Conservation (phyloP, 1,140 invertebrate genomes). For the Helicorthomorpha holstii region DNA sequence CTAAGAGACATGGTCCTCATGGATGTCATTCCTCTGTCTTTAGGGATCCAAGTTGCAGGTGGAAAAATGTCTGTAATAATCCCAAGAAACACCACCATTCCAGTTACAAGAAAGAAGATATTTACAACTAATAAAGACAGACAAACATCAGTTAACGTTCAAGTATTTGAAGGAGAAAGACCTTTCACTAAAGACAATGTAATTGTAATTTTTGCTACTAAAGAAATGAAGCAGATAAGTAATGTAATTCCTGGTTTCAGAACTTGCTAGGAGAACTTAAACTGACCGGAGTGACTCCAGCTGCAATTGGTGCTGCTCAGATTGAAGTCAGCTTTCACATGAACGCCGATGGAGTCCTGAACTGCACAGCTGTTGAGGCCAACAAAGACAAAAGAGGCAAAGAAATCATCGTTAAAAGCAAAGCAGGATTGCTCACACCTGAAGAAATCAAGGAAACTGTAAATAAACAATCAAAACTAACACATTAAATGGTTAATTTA, state of each 20-base stretch:
- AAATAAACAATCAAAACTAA: too few relatives aligned
- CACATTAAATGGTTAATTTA: too few relatives aligned
- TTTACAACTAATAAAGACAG: slow-evolving; percentile 38
- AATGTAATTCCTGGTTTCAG: neutral
- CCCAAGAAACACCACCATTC: slow-evolving; percentile 35
- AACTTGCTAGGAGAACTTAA: slow-evolving; percentile 36
- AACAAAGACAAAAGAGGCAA: slow-evolving; percentile 89
- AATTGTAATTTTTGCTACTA: slow-evolving; percentile 4
- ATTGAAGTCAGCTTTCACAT: slow-evolving; percentile 37
- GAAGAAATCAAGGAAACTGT: too few relatives aligned
- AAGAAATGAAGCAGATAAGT: neutral
- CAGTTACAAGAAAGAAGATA: slow-evolving; percentile 32
- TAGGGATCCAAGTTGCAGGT: slow-evolving; percentile 17
- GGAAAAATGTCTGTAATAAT: slow-evolving; percentile 37
- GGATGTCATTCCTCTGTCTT: slow-evolving; percentile 5
- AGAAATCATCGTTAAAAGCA: slow-evolving; percentile 96
- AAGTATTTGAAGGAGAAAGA: slow-evolving; percentile 37
- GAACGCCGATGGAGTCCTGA: slow-evolving; percentile 30
- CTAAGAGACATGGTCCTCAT: neutral
- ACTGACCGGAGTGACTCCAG: slow-evolving; percentile 34
- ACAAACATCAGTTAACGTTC: slow-evolving; percentile 27
- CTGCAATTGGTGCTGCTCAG: slow-evolving; percentile 35
- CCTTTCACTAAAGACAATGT: slow-evolving; percentile 36
- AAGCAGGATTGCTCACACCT: too few relatives aligned
- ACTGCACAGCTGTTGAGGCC: slow-evolving; percentile 33